A percentile compares a stretch with the other conserved stretches of the same genome.
These are phyloP conservation scores for Apis florea DNA, from an alignment of 1,140 invertebrate species.

Conservation along the genomic window DNA sequence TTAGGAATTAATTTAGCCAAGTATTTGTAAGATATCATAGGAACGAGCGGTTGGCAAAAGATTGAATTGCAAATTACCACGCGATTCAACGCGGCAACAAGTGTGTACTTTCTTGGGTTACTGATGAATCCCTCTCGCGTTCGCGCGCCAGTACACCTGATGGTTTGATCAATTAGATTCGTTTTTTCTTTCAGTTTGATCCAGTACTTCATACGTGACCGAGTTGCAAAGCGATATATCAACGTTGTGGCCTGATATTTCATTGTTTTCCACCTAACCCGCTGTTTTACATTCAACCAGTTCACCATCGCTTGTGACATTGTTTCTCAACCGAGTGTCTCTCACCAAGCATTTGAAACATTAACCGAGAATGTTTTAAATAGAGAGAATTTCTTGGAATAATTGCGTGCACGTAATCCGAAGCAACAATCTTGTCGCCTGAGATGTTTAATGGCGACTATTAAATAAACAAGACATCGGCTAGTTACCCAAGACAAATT, in stretches of 20 bases:
- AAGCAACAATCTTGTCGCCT: neutral
- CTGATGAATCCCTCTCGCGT: constrained; percentile 7
- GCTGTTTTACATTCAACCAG: constrained; percentile 33
- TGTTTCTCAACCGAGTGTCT: constrained; percentile 16
- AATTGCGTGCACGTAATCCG: too few species aligned
- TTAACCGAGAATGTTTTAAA: neutral
- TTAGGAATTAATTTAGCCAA: neutral
- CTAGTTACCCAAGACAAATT: too few species aligned
- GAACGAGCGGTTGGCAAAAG: constrained; percentile 2
- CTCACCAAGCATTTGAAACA: neutral
- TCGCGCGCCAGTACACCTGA: neutral
- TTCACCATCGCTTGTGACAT: constrained; percentile 15
- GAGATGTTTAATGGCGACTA: neutral
- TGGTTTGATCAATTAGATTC: constrained; percentile 15
- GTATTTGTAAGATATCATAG: constrained; percentile 3
- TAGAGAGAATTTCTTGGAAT: neutral
- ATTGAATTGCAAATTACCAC: constrained; percentile 35
- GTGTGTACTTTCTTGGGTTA: constrained; percentile 34
- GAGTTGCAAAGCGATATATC: constrained; percentile 14
- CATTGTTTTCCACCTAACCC: constrained; percentile 14
- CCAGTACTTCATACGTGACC: constrained; percentile 11
- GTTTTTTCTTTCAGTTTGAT: constrained; percentile 21
- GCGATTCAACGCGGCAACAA: constrained; percentile 10
- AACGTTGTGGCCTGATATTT: neutral
- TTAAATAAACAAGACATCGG: neutral